Base-by-base conservation (phyloP, 2,797 vertebrate species). In the Phaenicophaeus curvirostris region DNA sequence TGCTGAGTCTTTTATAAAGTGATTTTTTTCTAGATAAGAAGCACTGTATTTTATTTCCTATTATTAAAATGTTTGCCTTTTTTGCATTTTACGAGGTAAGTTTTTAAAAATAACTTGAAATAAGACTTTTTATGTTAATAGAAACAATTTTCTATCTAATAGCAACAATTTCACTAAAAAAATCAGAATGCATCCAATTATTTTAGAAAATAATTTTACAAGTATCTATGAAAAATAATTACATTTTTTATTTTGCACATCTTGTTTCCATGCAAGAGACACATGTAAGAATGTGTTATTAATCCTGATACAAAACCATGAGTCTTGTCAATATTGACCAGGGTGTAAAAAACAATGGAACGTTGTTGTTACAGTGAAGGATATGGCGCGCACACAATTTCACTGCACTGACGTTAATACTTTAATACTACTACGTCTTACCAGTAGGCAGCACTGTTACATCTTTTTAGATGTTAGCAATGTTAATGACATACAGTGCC, bases 381-480 rank as follows among this genome's bases (percentile, higher is more conserved):
- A 18, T 63, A 73, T 31, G 65, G 82, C 46, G 54, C 81, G 31
- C 51, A 76, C 37, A 76, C 63, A 35, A 51, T 66, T 89, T 91
- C 79, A 90, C 85, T 81, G 48, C 51, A 15, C 7, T 82, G 88
- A 69, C 94, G 95, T 96, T 46, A 84, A 86, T 83, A 76, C 92
- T 91, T 89, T 74, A 96, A 97, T 96, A 97, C 86, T 98, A 96
- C 97, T 97, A 62, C 91, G 62, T 96, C 85, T 96, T 96, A 97
- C 97, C 98, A 98, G 97, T 96, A 98, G 98, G 97, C 96, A 95
- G 97, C 98, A 97, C 96, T 97, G 87, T 97, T 96, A 97, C 96
- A 97, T 97, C 96, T 98, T 97, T 93, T 89, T 96, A 98, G 95
- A 86, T 85, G 94, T 97, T 96, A 95, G 75, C 89, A 84, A 90